Conservation (phyloP, 1,140 invertebrate species). For the Drosophila fuyamai region DNA sequence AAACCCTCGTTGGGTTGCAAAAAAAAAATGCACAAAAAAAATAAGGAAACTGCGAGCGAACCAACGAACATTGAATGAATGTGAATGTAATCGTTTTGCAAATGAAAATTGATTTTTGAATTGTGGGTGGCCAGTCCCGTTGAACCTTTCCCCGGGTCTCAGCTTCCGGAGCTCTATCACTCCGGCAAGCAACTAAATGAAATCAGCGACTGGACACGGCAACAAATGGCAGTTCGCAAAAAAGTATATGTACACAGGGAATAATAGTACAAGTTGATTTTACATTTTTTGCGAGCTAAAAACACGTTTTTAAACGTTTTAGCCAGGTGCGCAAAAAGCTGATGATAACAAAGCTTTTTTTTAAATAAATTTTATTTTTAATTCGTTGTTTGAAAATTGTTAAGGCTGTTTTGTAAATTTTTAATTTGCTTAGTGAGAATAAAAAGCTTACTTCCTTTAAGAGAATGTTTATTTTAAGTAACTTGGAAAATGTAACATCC, state of each 20-base stretch:
- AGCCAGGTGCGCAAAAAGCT: background rate
- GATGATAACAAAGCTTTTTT: background rate
- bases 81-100: conserved; percentile 83
- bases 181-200: conserved; percentile 74
- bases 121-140: conserved; percentile 61
- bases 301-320: background rate
- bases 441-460: too few relatives aligned
- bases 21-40: conserved; percentile 21
- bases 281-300: background rate
- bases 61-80: conserved; percentile 81
- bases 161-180: conserved; percentile 58
- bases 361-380: too few relatives aligned
- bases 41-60: conserved; percentile 62
- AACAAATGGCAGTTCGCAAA: conserved; percentile 33
- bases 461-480: too few relatives aligned
- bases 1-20: conserved; percentile 24
- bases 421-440: too few relatives aligned
- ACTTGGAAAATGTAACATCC: too few relatives aligned
- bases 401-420: too few relatives aligned
- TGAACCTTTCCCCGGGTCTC: conserved; percentile 13
- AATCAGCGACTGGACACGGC: conserved; percentile 65
- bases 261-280: conserved; percentile 1
- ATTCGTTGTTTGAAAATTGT: too few relatives aligned
- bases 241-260: conserved; percentile 9
- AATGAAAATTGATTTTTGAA: conserved; percentile 84